Base-by-base conservation (phyloP, 2,113 vertebrate genomes). In the Cinclus cinclus region DNA sequence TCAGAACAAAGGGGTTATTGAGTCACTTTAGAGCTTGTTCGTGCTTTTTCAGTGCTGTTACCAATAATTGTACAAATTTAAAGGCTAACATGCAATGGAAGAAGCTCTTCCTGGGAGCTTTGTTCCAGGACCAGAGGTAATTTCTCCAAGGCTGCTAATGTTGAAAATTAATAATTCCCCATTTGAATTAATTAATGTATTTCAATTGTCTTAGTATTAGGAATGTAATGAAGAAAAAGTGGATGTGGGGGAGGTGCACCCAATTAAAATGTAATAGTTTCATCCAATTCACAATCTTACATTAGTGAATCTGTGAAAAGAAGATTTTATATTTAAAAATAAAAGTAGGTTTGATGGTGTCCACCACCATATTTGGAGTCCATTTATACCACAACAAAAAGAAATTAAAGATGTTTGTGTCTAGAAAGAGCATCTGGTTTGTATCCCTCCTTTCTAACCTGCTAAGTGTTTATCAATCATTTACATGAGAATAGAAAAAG, bases 171-270 rank as follows among this genome's bases (percentile, higher is more conserved):
- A 93, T 94, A 88, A 94, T 84, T 90, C 69, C 90, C 73, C n/a
- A 20, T 78, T 96, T 94, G 44, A 97, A 95, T 96, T 95, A 96
- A 95, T 96, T 92, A 89, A 96, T 58, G 50, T 44, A 78, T 84
- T 97, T 95, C 31, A 6, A 42, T 94, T 95, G 94, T 64, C 28
- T 81, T 68, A 90, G 30, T 33, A 39, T 60, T 81, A 83, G 52
- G n/a, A 81, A 87, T 46, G 46, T 87, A 96, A 95, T 92, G 83
- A 92, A 90, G 68, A 59, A 90, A 60, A 91, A 92, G 73, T 49
- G 59, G 39, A 69, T 83, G 67, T 65, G 87, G 77, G 78, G 75
- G 64, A 92, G 21, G 83, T 60, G 69, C 75, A 95, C 31, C 37
- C 41, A 95, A 94, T 97, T 96, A 96, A 96, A 96, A 88, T 71